These are phyloP conservation scores for Characodon lateralis DNA, from an alignment of 2,797 vertebrate species.

Conservation along the genomic window DNA sequence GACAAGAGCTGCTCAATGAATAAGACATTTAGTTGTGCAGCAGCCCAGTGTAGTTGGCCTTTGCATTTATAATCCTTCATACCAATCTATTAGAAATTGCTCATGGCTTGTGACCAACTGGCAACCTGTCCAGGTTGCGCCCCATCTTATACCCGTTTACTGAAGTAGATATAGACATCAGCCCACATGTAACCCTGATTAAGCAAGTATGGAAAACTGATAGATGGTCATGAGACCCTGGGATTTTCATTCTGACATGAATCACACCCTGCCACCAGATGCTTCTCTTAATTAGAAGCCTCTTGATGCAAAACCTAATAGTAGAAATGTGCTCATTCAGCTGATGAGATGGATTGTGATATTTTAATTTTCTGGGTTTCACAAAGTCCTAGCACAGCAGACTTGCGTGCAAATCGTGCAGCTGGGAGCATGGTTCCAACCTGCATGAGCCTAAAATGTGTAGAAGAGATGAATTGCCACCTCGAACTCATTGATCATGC, in stretches of 20 bases:
- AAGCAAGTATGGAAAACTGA: not conserved
- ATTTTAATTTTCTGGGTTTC: conserved; percentile 60
- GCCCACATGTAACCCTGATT: not conserved
- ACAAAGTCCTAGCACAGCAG: conserved; percentile 46
- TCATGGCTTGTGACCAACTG: not conserved
- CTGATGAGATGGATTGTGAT: conserved; percentile 61
- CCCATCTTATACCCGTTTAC: not conserved
- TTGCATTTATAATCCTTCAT: not conserved
- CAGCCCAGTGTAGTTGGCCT: conserved; percentile 20
- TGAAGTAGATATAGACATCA: not conserved
- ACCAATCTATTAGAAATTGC: not conserved
- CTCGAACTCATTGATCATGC: conserved; percentile 74
- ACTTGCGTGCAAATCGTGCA: conserved; percentile 65
- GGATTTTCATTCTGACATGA: conserved; percentile 39
- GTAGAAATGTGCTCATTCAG: conserved; percentile 58
- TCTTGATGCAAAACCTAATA: conserved; percentile 29
- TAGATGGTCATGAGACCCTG: conserved; percentile 20
- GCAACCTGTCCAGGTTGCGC: not conserved
- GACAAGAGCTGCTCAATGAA: conserved; percentile 40
- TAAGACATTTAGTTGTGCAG: conserved; percentile 57
- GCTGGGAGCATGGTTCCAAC: conserved; percentile 52
- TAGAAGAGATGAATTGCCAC: conserved; percentile 74
- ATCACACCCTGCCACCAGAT: conserved; percentile 42
- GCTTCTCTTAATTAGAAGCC: conserved; percentile 55
- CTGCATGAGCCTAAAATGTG: conserved; percentile 55